These are phyloP conservation scores for Corythucha ciliata DNA, from an alignment of 2,888 invertebrate genomes.

Conservation along the genomic window DNA sequence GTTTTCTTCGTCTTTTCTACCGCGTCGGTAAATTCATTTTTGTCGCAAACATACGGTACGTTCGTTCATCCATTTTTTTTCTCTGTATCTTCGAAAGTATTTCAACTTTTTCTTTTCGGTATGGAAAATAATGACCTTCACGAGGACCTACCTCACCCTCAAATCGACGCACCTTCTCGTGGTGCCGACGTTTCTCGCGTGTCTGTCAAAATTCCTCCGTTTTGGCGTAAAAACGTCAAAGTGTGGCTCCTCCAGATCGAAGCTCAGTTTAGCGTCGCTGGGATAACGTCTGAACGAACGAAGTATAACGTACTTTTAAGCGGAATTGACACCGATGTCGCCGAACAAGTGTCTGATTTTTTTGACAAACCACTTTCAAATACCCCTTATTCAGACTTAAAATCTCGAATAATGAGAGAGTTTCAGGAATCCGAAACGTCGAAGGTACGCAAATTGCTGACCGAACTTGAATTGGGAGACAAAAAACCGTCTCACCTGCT, in stretches of 20 bases:
- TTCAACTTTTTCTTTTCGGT: too few relatives aligned
- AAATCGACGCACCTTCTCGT: too few relatives aligned
- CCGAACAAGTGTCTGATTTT: slow-evolving; percentile 35
- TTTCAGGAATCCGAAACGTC: slow-evolving; percentile 33
- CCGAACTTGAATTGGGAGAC: slow-evolving; percentile 34
- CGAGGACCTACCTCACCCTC: too few relatives aligned
- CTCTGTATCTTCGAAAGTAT: too few relatives aligned
- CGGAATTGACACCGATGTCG: slow-evolving; percentile 34
- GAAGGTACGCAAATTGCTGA: slow-evolving; percentile 31
- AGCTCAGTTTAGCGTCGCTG: slow-evolving; percentile 25
- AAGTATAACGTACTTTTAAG: too few relatives aligned
- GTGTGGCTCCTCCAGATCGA: slow-evolving; percentile 27
- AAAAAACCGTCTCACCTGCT: slow-evolving; percentile 33
- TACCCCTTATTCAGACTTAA: slow-evolving; percentile 27
- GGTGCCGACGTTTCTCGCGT: neutral
- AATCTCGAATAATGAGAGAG: slow-evolving; percentile 30
- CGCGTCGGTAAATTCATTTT: too few relatives aligned
- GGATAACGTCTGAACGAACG: slow-evolving; percentile 32
- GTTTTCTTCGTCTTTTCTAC: too few relatives aligned
- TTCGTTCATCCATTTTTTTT: too few relatives aligned
- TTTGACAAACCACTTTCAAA: slow-evolving; percentile 27
- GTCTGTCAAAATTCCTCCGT: neutral
- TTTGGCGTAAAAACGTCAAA: slow-evolving; percentile 5
- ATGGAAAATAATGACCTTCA: too few relatives aligned
- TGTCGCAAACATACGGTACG: too few relatives aligned